phyloP scores from a whole-genome alignment of 2,888 invertebrate species.

The Lottia scabra region DNA sequence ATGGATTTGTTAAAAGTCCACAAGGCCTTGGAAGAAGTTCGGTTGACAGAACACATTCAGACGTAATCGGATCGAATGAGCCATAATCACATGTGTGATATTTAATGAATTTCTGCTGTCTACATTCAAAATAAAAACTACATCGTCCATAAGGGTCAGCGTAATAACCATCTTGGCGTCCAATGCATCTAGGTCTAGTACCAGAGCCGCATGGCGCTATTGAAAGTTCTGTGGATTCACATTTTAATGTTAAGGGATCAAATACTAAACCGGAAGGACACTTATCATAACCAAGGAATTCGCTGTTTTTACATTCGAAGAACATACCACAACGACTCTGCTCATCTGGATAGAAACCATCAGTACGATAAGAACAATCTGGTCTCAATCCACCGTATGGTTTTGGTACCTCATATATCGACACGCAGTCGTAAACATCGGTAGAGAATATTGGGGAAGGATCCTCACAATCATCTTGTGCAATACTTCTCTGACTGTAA shows the following conservation, averaged over 20 bases:
- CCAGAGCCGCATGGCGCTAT: constrained; percentile 39
- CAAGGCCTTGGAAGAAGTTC: constrained; percentile 39
- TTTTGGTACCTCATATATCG: constrained; percentile 40
- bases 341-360: constrained; percentile 43
- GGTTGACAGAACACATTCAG: constrained; percentile 33
- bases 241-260: constrained; percentile 34
- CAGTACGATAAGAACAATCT: constrained; percentile 33
- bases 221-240: constrained; percentile 25
- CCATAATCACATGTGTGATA: constrained; percentile 38
- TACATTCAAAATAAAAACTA: constrained; percentile 42
- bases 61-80: constrained; percentile 34
- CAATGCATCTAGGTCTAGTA: constrained; percentile 29
- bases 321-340: constrained; percentile 40
- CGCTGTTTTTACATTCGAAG: constrained; percentile 34
- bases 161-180: constrained; percentile 35
- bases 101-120: constrained; percentile 25
- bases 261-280: constrained; percentile 38
- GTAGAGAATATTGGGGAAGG: constrained; percentile 43
- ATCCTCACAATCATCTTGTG: constrained; percentile 40
- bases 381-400: constrained; percentile 37
- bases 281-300: constrained; percentile 37
- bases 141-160: constrained; percentile 42
- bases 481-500: constrained; percentile 41
- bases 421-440: constrained; percentile 34
- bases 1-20: constrained; percentile 38